Conservation (phyloP, 2,888 invertebrate species). For the Taenaris catops region DNA sequence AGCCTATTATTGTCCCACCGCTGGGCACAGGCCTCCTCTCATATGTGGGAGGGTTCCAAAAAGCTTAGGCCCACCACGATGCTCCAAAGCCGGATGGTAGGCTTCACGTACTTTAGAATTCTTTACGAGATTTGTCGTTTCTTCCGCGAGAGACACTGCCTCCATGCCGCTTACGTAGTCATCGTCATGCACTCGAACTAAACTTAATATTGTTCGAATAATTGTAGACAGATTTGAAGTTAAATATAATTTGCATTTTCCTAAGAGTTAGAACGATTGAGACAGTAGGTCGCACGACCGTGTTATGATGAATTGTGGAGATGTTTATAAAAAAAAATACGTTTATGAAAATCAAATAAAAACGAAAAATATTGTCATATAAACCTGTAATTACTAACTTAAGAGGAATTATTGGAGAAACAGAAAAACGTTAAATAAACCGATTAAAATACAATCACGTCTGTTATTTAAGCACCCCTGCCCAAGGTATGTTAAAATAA, state of each 20-base stretch:
- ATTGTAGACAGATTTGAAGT: constrained; percentile 74
- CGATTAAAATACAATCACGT: constrained; percentile 69
- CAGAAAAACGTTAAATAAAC: constrained; percentile 79
- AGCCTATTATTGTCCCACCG: too few species aligned
- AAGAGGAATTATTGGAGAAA: constrained; percentile 78
- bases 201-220: constrained; percentile 73
- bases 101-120: too few species aligned
- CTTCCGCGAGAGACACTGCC: too few species aligned
- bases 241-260: constrained; percentile 78
- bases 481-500: constrained; percentile 9
- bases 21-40: too few species aligned
- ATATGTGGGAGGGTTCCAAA: too few species aligned
- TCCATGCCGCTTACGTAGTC: too few species aligned
- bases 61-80: too few species aligned
- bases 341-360: constrained; percentile 78
- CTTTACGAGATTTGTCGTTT: too few species aligned
- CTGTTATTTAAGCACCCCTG: constrained; percentile 40
- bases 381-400: constrained; percentile 78
- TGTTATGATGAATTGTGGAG: constrained; percentile 76
- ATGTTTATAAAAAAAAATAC: constrained; percentile 77
- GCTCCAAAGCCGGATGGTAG: too few species aligned
- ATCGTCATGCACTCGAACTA: constrained; percentile 67
- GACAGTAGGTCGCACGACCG: constrained; percentile 77
- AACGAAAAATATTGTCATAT: constrained; percentile 78
- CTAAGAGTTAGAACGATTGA: constrained; percentile 77